Evolutionary conservation across 2,113 vertebrate genomes (phyloP).

Genomic region (Speoplatyrhinus poulsoni): DNA sequence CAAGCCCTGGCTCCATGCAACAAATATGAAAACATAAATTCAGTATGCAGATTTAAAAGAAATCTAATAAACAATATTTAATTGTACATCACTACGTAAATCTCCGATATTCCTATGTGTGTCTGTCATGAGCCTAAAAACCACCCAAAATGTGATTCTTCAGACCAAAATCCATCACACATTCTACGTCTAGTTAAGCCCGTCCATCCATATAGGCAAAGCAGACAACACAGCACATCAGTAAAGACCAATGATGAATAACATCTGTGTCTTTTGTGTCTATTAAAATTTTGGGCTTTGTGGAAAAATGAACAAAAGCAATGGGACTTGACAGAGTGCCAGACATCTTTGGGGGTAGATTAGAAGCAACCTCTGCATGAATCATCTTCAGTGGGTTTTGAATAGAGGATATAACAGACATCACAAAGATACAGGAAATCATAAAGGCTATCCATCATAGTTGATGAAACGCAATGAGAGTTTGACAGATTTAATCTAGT

Average conservation of each 20-base stretch:
- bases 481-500: no score
- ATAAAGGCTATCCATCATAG: neutral
- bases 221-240: constrained; percentile 2
- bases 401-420: constrained; percentile 7
- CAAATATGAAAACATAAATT: constrained; percentile 1
- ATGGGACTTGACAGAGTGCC: neutral
- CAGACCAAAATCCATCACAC: no score
- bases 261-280: constrained; percentile 18
- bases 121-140: constrained; percentile 23
- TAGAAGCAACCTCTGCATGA: constrained; percentile 22
- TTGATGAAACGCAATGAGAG: neutral
- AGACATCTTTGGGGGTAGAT: constrained; percentile 16
- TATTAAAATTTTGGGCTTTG: constrained; percentile 11
- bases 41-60: neutral
- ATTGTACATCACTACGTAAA: neutral
- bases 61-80: no score
- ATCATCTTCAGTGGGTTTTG: constrained; percentile 6
- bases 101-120: neutral
- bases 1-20: constrained; percentile 5
- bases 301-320: constrained; percentile 2
- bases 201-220: no score
- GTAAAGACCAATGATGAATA: constrained; percentile 32
- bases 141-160: no score
- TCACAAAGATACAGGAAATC: constrained; percentile 8
- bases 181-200: no score